phyloP scores from a whole-genome alignment of 2,797 vertebrate genomes.

The Gila robusta region DNA sequence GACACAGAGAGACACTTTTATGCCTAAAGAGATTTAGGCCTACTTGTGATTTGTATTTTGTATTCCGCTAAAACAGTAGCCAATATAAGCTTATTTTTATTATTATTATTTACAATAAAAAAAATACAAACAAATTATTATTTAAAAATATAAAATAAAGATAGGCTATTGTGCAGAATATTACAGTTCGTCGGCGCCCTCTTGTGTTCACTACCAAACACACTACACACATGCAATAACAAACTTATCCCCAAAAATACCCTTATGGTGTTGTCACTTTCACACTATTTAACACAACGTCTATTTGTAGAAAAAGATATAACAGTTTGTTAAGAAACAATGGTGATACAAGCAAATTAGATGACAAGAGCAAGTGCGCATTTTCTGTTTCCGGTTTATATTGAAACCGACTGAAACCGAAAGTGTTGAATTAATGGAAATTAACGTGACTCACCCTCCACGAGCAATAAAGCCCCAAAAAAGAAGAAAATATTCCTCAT shows the following conservation, averaged over 20 bases:
- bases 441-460: background rate
- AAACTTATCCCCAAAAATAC: background rate
- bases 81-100: no score
- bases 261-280: background rate
- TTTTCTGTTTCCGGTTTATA: background rate
- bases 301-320: no score
- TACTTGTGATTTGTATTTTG: no score
- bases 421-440: background rate
- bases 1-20: no score
- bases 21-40: no score
- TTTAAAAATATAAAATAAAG: no score
- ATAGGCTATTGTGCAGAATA: background rate
- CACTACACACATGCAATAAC: background rate
- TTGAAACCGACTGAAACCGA: background rate
- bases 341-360: no score
- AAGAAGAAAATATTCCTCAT: background rate
- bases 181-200: background rate
- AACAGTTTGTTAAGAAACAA: background rate
- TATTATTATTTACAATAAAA: no score
- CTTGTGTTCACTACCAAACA: background rate
- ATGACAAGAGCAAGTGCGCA: no score
- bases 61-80: no score
- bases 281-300: no score
- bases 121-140: no score
- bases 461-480: background rate